Evolutionary conservation across 1,140 invertebrate species (phyloP), one percentile per base, ranked within the genome.

Genomic region (Linepithema humile): DNA sequence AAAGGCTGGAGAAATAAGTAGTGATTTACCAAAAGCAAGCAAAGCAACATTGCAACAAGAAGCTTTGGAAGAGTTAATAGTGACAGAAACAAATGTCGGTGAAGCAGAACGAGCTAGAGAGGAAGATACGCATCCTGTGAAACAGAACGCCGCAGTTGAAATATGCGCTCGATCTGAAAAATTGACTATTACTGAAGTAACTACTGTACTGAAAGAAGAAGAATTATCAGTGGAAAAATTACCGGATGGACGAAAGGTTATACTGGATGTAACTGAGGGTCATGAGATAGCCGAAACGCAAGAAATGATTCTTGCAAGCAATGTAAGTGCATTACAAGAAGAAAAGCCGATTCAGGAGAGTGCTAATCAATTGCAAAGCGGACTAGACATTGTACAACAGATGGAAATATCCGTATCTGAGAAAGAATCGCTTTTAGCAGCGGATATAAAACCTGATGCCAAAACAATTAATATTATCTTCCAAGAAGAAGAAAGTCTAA

Each of bases 11-110:
- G 87, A 94, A 23, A 91, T 96, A 6, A 55, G 70, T 59, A 85
- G 91, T 82, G 93, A 95, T 50, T 84, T 91, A 69, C 90, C 93
- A 4, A 86, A 91, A 48, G 94, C 90, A 20, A 92, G 91, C 32
- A 95, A 94, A 91, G 96, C 95, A 6, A 95, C 95, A 82, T 89
- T 93, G 57, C 94, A 94, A 77, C 93, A 95, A 74, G 94, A 94
- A 74, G 93, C 95, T 77, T 90, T 95, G 59, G 94, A 95, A 84
- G 95, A 96, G 91, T 88, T 96, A 9, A 92, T 96, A 40, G 89
- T 96, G 2, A 95, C 95, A 6, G 95, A 96, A 92, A 94, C 95
- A 3, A 95, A 95, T 83, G 89, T 95, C 4, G 93, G 92, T 3
- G 95, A 96, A 91, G 90, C 92, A 3, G 95, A 96, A 88, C 95